Evolutionary conservation across 2,888 invertebrate genomes (phyloP), one percentile per base, ranked within the genome.

Genomic region (Dryadula phaetusa): DNA sequence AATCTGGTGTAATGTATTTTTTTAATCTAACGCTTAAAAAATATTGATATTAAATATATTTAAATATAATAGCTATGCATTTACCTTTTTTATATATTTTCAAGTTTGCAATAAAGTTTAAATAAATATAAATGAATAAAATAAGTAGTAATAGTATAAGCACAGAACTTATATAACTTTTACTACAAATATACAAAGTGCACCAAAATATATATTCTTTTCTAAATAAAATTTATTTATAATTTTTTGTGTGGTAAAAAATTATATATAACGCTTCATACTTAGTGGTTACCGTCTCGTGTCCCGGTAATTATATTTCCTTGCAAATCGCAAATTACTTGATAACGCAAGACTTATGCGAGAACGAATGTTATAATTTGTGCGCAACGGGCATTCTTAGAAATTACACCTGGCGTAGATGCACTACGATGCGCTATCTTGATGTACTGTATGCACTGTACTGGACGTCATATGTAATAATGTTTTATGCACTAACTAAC

Each of bases 291-390:
- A 32, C 28, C 28, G 42, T 28, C 12, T 60, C 28, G 60, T 44
- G 60, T 60, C 60, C 28, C 44, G 4, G 28, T 28, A 60, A 60
- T 60, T 60, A 60, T 60, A 60, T 60, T 60, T 40, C 64, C 25
- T 58, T 37, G 58, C 49, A 42, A 65, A 60, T 56, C 40, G 64
- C 64, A 65, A 65, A 60, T 65, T 58, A 65, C 64, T 60, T 47
- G 64, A 65, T 65, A 65, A 42, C 65, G 58, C 58, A 60, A 65
- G 49, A 65, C 65, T 65, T 65, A 65, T 32, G 65, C 58, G 58
- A 40, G 49, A 60, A 49, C 58, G 49, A 65, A 52, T 58, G 58
- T 52, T 65, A 65, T 60, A 65, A 65, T 65, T 47, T 58, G 64
- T 58, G 64, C 47, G 47, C 64, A 56, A 56, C 56, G 63, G 63